Evolutionary conservation across 1,140 invertebrate species (phyloP), one percentile per base, ranked within the genome.

Genomic region (Papilio xuthus): DNA sequence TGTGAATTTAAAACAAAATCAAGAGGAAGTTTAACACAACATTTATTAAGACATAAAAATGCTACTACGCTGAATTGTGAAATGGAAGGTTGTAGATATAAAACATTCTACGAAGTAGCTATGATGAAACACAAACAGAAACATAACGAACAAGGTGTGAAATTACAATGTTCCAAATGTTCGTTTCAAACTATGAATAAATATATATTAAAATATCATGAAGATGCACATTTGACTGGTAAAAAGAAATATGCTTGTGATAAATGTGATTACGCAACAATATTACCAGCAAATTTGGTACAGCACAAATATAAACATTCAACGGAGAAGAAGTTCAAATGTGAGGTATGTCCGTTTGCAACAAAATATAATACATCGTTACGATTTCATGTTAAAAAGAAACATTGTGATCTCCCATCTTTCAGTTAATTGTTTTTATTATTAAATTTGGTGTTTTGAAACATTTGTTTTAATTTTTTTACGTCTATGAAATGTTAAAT

Each of bases 221-320:
- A 93, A 63, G 92, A 93, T 84, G 91, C 89, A 1, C 92, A 93
- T 78, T 78, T 77, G 15, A 93, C 91, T 1, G 92, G 92, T 0
- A 90, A 90, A 56, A 93, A 93, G 69, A 79, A 86, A 7, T 93
- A 93, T 53, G 77, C 81, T 4, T 93, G 92, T 74, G 89, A 93
- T 56, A 86, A 93, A 70, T 93, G 92, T 80, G 90, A 92, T 75
- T 93, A 93, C 81, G 88, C 92, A 1, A 92, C 92, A 2, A 89
- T 90, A 23, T 74, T 93, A 23, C 92, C 91, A 20, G 91, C 91
- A 0, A 92, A 92, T 67, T 83, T 93, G 72, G 89, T 93, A 1
- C 92, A 93, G 72, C 92, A 93, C 75, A 93, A 90, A 79, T 93
- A 93, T 77, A 93, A 93, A 71, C 92, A 93, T 88, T 92, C 92